These are phyloP conservation scores for Peromyscus polionotus DNA, from an alignment of 2,113 vertebrate species.

Conservation along the genomic window DNA sequence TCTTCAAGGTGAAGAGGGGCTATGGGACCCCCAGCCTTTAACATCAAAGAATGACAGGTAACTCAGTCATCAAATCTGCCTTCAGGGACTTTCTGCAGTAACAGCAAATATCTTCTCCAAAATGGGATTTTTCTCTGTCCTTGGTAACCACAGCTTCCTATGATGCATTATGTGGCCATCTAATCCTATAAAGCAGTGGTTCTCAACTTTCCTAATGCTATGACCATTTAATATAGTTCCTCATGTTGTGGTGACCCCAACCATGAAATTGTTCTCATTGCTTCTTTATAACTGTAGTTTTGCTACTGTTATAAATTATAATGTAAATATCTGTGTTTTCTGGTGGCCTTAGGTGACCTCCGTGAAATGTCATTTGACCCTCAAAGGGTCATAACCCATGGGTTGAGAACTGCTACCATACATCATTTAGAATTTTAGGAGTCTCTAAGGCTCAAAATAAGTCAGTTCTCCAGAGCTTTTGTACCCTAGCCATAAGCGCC, in stretches of 20 bases:
- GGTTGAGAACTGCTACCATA: not conserved
- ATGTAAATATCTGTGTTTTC: not conserved
- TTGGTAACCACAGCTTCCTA: not conserved
- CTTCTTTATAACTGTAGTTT: not conserved
- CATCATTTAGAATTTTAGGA: not conserved
- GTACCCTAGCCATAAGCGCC: not conserved
- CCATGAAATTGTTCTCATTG: not conserved
- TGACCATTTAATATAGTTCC: not conserved
- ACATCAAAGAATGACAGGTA: not conserved
- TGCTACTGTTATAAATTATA: not conserved
- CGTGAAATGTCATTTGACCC: not conserved
- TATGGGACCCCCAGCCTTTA: not conserved
- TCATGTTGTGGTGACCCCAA: not conserved
- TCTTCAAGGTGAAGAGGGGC: not conserved
- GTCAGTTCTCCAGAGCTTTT: not conserved
- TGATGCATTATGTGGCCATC: not conserved
- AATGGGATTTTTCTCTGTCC: not conserved
- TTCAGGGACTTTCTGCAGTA: not conserved
- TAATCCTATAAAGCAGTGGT: not conserved
- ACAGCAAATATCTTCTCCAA: slow-evolving; percentile 3
- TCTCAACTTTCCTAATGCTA: not conserved
- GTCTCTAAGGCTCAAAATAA: not conserved
- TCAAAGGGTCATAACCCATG: too few species aligned
- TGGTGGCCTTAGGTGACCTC: not conserved
- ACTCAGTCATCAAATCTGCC: not conserved